Conservation (phyloP, 2,113 vertebrate species). For the Gymnorhina tibicen region DNA sequence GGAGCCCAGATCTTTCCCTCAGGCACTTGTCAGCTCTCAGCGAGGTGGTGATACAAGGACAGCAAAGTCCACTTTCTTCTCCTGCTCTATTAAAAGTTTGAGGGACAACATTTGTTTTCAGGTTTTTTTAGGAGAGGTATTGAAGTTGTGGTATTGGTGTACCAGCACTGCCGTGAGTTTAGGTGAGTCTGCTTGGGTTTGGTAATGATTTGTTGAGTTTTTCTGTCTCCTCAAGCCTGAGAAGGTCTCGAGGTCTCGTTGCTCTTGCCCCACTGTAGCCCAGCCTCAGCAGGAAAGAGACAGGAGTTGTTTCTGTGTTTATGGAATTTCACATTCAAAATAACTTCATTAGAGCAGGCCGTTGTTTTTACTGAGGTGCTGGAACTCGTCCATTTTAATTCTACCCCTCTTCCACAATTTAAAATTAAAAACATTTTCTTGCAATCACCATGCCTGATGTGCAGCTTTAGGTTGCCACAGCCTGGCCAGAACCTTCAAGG, state of each 20-base stretch:
- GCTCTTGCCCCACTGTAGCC: neutral
- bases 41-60: neutral
- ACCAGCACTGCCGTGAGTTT: no score
- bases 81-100: neutral
- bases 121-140: neutral
- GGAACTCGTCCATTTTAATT: neutral
- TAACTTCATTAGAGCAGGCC: neutral
- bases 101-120: neutral
- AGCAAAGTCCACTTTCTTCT: neutral
- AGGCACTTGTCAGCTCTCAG: neutral
- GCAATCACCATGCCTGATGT: neutral
- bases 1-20: neutral
- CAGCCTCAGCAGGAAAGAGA: neutral
- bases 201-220: neutral
- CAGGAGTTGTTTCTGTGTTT: neutral
- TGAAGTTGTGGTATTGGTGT: neutral
- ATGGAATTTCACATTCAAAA: neutral
- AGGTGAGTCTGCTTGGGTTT: neutral
- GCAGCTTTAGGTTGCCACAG: neutral
- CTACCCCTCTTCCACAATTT: neutral
- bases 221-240: neutral
- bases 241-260: accelerated
- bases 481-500: neutral
- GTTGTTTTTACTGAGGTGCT: neutral
- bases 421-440: neutral